Conservation (phyloP, 2,113 vertebrate genomes). For the Clarias gariepinus region DNA sequence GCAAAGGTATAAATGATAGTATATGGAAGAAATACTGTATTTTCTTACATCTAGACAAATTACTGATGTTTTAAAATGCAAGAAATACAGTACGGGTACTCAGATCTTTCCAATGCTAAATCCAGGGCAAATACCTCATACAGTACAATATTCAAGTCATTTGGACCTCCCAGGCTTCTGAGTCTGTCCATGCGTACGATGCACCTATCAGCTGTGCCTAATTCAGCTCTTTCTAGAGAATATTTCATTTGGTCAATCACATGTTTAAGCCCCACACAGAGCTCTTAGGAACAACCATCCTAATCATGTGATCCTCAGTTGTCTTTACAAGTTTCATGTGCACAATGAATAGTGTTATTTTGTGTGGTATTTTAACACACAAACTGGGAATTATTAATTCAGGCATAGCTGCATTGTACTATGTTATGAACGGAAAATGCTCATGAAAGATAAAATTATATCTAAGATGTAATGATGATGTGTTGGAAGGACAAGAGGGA, state of each 20-base stretch:
- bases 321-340: not conserved
- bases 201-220: conserved; percentile 31
- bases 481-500: not conserved
- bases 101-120: not conserved
- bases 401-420: not conserved
- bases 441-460: not conserved
- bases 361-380: not conserved
- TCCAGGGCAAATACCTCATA: not conserved
- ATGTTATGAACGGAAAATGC: not conserved
- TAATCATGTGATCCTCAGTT: conserved; percentile 35
- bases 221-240: conserved; percentile 7
- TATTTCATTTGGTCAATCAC: conserved; percentile 40
- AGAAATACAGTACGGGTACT: not conserved
- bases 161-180: conserved; percentile 34
- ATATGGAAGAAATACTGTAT: not conserved
- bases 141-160: conserved; percentile 14
- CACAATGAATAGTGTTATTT: not conserved
- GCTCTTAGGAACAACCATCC: conserved; percentile 18
- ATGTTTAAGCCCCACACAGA: conserved; percentile 17
- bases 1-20: not conserved
- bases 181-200: not conserved
- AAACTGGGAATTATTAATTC: not conserved
- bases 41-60: not conserved
- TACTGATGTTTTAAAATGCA: not conserved
- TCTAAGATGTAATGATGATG: not conserved